A percentile compares a stretch with the other conserved stretches of the same genome.
These are phyloP conservation scores for Caenorhabditis brenneri DNA, from an alignment of 1,140 invertebrate genomes.

Conservation along the genomic window DNA sequence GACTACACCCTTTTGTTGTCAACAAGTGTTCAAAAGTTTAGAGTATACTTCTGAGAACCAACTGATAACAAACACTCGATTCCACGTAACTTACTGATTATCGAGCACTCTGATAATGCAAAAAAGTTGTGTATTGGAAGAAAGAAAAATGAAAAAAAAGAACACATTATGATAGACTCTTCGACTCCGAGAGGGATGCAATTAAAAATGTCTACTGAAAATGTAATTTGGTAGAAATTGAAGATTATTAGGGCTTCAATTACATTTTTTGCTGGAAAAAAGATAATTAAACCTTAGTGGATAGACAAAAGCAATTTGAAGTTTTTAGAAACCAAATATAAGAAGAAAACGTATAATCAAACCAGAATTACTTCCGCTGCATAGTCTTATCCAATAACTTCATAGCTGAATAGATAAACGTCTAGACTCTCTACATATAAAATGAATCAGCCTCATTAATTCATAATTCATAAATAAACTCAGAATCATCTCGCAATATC, in stretches of 20 bases:
- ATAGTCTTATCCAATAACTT: neutral
- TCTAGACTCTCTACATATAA: neutral
- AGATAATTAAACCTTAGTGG: no score
- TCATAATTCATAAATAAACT: no score
- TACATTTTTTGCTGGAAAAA: no score
- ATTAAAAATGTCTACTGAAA: no score
- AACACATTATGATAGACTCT: neutral
- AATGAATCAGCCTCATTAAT: no score
- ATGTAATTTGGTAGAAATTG: no score
- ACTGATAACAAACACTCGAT: neutral
- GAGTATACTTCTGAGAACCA: no score
- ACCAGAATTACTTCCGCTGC: neutral
- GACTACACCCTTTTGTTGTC: no score
- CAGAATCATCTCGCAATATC: no score
- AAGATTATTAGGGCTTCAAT: no score
- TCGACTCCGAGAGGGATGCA: neutral
- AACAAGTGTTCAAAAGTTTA: neutral
- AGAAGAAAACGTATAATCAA: neutral
- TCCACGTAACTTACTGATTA: neutral
- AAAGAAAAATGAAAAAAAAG: neutral
- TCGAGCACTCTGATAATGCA: no score
- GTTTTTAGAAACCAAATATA: neutral
- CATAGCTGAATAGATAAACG: neutral
- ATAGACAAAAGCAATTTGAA: no score
- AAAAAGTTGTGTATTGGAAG: neutral